Conservation (phyloP, 2,113 vertebrate genomes). For the human (Homo sapiens) region GRCh38 chr22:31726501-31727000, state of each 20-base stretch:
- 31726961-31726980: not conserved
- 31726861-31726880: not conserved
- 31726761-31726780: not conserved
- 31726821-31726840: not conserved
- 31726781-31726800: not conserved
- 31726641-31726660: not conserved
- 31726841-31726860: not conserved
- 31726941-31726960: not conserved
- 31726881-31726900: not conserved
- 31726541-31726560: too few species aligned
- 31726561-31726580: not conserved
- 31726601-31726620: not conserved
- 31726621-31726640: not conserved
- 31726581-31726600: not conserved
- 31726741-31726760: not conserved
- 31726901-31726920: not conserved
- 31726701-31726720: not conserved
- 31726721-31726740: not conserved
- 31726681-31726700: conserved; percentile 4
- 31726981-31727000: not conserved
- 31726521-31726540: too few species aligned
- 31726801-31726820: not conserved
- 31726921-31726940: not conserved
- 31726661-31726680: not conserved
- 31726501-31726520: too few species aligned